phyloP scores from a whole-genome alignment of 2,888 invertebrate genomes.

The Peribatodes rhomboidaria region DNA sequence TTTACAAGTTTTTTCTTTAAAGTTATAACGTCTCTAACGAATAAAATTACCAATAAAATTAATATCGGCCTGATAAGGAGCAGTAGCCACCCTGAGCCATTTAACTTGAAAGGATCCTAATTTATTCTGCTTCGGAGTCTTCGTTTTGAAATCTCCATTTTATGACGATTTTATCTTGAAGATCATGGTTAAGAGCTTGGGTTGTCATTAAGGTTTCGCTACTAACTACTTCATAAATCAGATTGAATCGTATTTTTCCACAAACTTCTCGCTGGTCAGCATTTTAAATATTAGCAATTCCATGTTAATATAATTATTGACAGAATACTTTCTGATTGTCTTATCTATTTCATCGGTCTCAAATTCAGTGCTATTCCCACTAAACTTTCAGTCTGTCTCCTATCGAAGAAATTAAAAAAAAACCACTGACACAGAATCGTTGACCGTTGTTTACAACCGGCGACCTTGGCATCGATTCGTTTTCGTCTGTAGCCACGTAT shows the following conservation, averaged over 20 bases:
- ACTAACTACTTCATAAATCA: slow-evolving; percentile 10
- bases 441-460: slow-evolving; percentile 47
- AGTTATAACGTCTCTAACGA: slow-evolving; percentile 29
- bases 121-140: neutral
- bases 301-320: neutral
- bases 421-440: slow-evolving; percentile 52
- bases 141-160: slow-evolving; percentile 1
- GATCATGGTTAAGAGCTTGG: neutral
- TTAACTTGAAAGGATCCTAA: neutral
- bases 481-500: slow-evolving; percentile 56
- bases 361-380: neutral
- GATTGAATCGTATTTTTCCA: neutral
- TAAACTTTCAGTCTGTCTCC: neutral
- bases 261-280: neutral
- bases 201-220: slow-evolving; percentile 8
- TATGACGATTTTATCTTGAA: slow-evolving; percentile 10
- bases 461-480: slow-evolving; percentile 68
- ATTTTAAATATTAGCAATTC: neutral
- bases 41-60: slow-evolving; percentile 16
- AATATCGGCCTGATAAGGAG: slow-evolving; percentile 22
- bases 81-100: neutral
- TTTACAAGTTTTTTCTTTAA: slow-evolving; percentile 41
- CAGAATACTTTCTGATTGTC: neutral
- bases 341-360: neutral
- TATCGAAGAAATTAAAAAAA: slow-evolving; percentile 27